Evolutionary conservation across 2,888 invertebrate species (phyloP).

Genomic region (Bombylius discolor): DNA sequence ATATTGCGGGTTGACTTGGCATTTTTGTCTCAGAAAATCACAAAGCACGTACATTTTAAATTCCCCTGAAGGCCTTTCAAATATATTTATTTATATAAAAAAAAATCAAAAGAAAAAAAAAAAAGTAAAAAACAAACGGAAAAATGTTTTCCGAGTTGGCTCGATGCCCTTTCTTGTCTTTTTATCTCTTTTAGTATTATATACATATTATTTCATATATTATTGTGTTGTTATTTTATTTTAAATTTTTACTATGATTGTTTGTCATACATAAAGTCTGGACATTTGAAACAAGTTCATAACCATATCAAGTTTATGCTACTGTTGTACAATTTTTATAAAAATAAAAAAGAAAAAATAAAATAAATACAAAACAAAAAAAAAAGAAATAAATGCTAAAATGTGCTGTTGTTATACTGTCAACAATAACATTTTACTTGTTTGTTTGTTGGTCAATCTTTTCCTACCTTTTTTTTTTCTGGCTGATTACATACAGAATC

Average conservation of each 20-base stretch:
- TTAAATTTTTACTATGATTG: neutral
- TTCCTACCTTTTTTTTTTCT: no score
- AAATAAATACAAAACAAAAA: no score
- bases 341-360: no score
- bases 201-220: neutral
- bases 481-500: no score
- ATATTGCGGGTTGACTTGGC: neutral
- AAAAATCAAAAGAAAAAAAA: no score
- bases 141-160: neutral
- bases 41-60: neutral
- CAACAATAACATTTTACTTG: no score
- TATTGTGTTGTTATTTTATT: neutral
- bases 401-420: no score
- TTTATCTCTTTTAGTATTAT: neutral
- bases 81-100: no score
- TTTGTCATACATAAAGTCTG: constrained; percentile 5
- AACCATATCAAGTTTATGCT: constrained; percentile 2
- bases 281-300: constrained; percentile 8
- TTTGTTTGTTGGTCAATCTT: no score
- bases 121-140: neutral
- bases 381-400: no score
- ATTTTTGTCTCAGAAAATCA: neutral
- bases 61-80: neutral
- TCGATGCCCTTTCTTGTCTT: neutral
- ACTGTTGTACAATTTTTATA: neutral